Conservation (phyloP, 37 sponge, comb jelly and placozoan species). For the Ianthella basta region DNA sequence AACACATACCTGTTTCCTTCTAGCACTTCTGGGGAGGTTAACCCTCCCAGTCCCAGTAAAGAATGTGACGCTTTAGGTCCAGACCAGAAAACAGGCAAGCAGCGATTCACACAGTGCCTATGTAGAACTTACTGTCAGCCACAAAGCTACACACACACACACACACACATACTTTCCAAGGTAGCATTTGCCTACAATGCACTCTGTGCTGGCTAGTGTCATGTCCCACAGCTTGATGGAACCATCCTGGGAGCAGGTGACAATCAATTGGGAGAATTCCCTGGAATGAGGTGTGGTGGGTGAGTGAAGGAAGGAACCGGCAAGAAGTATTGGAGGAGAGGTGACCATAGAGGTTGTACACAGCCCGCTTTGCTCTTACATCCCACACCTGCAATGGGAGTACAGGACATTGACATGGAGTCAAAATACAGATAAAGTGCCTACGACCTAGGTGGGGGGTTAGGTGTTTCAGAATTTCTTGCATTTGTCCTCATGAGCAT, state of each 20-base stretch:
- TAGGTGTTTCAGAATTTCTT: too few species aligned
- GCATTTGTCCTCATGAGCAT: too few species aligned
- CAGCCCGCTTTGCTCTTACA: neutral
- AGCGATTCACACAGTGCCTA: too few species aligned
- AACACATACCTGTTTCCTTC: neutral
- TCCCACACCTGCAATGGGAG: neutral
- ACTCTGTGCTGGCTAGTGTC: neutral
- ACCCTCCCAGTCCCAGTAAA: too few species aligned
- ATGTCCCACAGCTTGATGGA: neutral
- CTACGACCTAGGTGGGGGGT: too few species aligned
- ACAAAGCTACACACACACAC: slow-evolving; percentile 7
- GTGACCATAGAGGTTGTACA: neutral
- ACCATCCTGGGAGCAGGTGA: slow-evolving; percentile 1
- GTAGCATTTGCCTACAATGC: neutral
- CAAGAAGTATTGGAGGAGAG: neutral
- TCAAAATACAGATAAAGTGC: too few species aligned
- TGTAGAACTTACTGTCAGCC: too few species aligned
- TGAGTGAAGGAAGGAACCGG: neutral
- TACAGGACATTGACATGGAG: too few species aligned
- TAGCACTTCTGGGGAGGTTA: too few species aligned
- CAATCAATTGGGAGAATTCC: neutral
- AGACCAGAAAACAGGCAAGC: too few species aligned
- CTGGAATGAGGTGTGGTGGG: neutral
- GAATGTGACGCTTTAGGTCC: too few species aligned
- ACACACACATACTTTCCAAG: slow-evolving; percentile 11